These are phyloP conservation scores for Microcebus jonahi DNA, from an alignment of 2,113 vertebrate genomes.

Conservation along the genomic window DNA sequence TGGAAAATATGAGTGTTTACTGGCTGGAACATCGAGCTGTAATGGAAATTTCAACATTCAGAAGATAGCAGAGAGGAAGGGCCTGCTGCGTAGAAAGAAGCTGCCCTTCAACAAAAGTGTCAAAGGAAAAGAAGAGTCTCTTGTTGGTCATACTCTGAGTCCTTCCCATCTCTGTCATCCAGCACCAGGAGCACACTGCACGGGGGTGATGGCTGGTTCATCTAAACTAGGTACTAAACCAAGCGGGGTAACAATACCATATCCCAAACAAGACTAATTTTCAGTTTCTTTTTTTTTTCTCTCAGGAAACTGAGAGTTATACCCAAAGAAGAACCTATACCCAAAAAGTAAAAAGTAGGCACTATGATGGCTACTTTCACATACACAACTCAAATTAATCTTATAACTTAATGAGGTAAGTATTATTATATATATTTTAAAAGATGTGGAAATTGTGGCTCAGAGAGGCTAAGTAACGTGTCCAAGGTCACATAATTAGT, in stretches of 20 bases:
- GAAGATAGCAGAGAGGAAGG: constrained; percentile 70
- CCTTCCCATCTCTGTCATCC: neutral
- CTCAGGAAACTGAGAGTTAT: neutral
- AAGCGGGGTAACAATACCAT: neutral
- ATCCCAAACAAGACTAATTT: neutral
- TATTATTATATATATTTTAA: neutral
- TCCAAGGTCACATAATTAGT: neutral
- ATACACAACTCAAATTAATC: neutral
- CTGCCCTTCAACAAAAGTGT: constrained; percentile 24
- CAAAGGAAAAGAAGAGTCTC: constrained; percentile 38
- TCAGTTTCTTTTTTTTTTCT: neutral
- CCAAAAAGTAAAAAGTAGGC: neutral
- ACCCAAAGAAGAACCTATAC: neutral
- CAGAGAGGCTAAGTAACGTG: neutral
- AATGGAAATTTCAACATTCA: constrained; percentile 71
- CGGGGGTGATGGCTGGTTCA: neutral
- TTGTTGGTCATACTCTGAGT: constrained; percentile 36
- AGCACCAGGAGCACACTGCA: neutral
- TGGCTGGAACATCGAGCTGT: constrained; percentile 61
- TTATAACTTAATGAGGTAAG: neutral
- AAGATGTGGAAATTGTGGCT: neutral
- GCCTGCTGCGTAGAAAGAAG: constrained; percentile 58
- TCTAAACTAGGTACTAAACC: neutral
- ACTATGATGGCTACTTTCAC: neutral
- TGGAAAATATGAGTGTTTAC: constrained; percentile 73